phyloP scores from a whole-genome alignment of 2,888 invertebrate genomes.

The Eugnorisma glareosa region DNA sequence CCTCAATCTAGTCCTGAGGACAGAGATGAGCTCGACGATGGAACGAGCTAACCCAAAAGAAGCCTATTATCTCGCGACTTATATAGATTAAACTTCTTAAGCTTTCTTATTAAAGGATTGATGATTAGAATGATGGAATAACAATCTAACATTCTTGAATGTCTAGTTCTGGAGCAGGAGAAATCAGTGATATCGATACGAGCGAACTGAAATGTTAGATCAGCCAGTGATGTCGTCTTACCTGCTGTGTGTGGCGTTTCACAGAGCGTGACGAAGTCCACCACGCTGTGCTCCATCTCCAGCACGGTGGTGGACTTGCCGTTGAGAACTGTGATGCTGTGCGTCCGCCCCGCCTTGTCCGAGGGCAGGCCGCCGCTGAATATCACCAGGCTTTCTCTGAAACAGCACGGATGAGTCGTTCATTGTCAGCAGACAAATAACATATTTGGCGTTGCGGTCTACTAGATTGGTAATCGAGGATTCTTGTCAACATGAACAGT shows the following conservation, averaged over 20 bases:
- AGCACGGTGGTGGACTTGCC: conserved; percentile 99
- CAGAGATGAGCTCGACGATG: too few relatives aligned
- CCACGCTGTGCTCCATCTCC: conserved; percentile 99
- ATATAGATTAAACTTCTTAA: neutral
- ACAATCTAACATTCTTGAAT: neutral
- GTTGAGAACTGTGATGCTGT: conserved; percentile 98
- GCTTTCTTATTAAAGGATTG: neutral
- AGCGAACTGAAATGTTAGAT: neutral
- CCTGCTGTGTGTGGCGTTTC: conserved; percentile 98
- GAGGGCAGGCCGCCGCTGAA: conserved; percentile 99
- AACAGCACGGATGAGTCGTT: conserved; percentile 66
- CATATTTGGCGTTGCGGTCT: neutral
- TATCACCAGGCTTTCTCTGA: conserved; percentile 97
- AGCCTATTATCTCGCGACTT: too few relatives aligned
- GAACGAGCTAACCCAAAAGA: too few relatives aligned
- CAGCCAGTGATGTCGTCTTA: conserved; percentile 73
- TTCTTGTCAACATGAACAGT: neutral
- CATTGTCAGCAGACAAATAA: neutral
- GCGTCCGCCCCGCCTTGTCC: conserved; percentile 96
- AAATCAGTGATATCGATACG: neutral
- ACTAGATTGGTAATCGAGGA: neutral
- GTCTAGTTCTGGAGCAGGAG: neutral
- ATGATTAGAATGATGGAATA: neutral
- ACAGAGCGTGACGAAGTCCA: conserved; percentile 99
- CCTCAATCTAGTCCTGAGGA: too few relatives aligned